phyloP scores from a whole-genome alignment of 2,113 vertebrate species.

The Ceuthmochares aereus region DNA sequence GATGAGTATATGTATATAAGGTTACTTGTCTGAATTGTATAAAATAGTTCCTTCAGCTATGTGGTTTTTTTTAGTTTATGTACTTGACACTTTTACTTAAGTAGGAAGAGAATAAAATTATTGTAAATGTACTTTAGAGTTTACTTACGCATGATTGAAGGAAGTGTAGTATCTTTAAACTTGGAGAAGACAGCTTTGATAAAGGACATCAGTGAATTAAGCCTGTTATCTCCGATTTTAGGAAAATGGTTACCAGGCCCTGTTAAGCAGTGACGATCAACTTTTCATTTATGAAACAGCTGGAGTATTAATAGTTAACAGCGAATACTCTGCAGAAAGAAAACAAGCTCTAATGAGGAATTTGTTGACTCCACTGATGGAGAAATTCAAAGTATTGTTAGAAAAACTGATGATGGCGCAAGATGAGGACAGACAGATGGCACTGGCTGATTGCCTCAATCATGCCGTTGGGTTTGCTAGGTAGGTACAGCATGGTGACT shows the following conservation, averaged over 20 bases:
- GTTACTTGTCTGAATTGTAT: neutral
- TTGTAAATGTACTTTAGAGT: neutral
- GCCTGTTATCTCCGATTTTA: conserved; percentile 65
- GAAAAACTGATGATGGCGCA: conserved; percentile 87
- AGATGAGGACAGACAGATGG: conserved; percentile 89
- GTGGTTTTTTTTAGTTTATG: neutral
- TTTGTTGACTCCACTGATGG: conserved; percentile 91
- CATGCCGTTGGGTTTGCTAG: conserved; percentile 97
- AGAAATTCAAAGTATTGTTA: conserved; percentile 91
- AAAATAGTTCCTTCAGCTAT: neutral
- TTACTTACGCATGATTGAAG: neutral
- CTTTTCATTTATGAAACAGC: conserved; percentile 97
- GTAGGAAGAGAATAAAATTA: neutral
- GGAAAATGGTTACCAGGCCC: conserved; percentile 92
- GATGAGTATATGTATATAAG: neutral
- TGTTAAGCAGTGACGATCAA: conserved; percentile 95
- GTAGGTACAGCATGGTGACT: conserved; percentile 69
- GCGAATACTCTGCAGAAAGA: conserved; percentile 89
- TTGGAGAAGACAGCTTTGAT: neutral
- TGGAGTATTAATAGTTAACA: conserved; percentile 93
- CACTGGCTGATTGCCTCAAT: conserved; percentile 92
- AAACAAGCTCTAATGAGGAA: conserved; percentile 95
- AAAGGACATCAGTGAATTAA: conserved; percentile 6
- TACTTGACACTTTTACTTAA: neutral
- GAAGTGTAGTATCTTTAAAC: neutral